phyloP scores from a whole-genome alignment of 2,113 vertebrate genomes.

The Phoenicopterus ruber region DNA sequence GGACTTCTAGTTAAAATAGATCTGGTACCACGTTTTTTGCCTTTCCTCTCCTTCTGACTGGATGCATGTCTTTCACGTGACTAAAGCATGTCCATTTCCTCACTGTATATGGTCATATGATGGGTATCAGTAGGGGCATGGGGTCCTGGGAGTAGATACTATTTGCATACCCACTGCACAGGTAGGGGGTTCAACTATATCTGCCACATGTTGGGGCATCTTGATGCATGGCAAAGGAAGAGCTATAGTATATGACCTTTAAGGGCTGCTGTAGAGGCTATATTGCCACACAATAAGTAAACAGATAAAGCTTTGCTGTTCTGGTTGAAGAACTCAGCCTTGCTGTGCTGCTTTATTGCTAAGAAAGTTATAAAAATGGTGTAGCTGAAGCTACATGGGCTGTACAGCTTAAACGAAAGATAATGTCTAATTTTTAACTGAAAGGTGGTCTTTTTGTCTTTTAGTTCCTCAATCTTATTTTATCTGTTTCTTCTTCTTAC shows the following conservation, averaged over 20 bases:
- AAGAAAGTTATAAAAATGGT: background rate
- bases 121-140: background rate
- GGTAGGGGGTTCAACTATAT: background rate
- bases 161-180: background rate
- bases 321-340: background rate
- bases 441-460: background rate
- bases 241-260: background rate
- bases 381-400: background rate
- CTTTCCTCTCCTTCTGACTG: background rate
- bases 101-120: background rate
- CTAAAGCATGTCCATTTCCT: background rate
- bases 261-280: background rate
- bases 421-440: background rate
- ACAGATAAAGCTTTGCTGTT: background rate
- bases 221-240: background rate
- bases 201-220: background rate
- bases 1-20: background rate
- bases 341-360: background rate
- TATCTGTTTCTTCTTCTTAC: background rate
- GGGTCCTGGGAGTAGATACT: background rate
- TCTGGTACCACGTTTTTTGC: background rate
- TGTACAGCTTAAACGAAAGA: background rate
- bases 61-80: background rate
- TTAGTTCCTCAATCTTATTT: background rate
- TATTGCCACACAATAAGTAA: background rate